Base-by-base conservation (phyloP, 2,888 invertebrate genomes). In the Formica aserva region DNA sequence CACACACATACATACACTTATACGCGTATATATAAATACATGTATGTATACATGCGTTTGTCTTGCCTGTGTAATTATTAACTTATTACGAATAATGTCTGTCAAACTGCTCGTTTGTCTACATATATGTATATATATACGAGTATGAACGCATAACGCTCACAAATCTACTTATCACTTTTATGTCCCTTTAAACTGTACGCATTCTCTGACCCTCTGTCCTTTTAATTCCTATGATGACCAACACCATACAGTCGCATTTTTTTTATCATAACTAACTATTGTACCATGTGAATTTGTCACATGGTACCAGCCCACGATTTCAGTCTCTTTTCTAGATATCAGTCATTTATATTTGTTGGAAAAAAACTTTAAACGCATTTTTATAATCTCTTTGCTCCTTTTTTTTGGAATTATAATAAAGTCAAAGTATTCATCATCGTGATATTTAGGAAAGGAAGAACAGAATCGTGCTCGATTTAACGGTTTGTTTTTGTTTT, bases 401-500 rank as follows among this genome's bases (percentile, higher is more conserved):
- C 1, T 11, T 26, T 81, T 29, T 29, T 32, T 66, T 52, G 1
- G 18, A 22, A 67, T 72, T 22, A 4, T 13, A 60, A 18, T 26
- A 32, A 45, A 35, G 32, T 65, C 22, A 35, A 29, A 38, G 26
- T 57, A 41, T 57, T 65, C 15, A 15, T 4, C 65, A 35, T 38
- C 52, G 55, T 26, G 62, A 75, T 35, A 67, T 32, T 76, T 65
- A 63, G n/a, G 67, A 77, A 63, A 82, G 71, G 83, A 74, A 87
- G 55, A 89, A 78, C 85, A 80, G 83, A 63, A 84, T 91, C 75
- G 80, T 77, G 67, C 52, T 65, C 35, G 32, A 48, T 57, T 71
- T 62, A 71, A 77, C 75, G 29, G 66, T 87, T 86, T 87, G 71
- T 85, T 74, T 90, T 85, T 85, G 66, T 86, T 88, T 86, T 26